Percentiles rank a stretch among this genome's conserved stretches.
phyloP scores from a whole-genome alignment of 2,888 invertebrate species.

The Harpalus rufipes region DNA sequence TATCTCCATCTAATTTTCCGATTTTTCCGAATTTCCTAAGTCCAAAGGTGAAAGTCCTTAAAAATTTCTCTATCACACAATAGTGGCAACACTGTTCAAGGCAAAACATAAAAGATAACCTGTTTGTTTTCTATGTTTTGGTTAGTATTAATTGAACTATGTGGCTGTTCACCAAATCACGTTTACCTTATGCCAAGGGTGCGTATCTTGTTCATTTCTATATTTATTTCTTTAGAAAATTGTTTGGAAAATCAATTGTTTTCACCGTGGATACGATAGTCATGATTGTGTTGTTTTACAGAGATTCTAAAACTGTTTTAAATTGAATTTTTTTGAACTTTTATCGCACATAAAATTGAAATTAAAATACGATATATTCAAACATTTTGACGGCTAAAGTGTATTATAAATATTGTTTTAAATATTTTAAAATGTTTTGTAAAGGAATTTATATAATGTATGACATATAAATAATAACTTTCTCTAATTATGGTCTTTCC shows the following conservation, averaged over 20 bases:
- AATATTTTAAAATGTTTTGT: too few species aligned
- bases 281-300: neutral
- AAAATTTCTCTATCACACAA: neutral
- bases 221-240: neutral
- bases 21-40: neutral
- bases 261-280: neutral
- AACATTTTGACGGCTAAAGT: too few species aligned
- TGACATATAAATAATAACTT: too few species aligned
- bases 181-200: slow-evolving; percentile 67
- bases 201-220: slow-evolving; percentile 49
- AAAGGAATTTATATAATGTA: too few species aligned
- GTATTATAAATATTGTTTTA: too few species aligned
- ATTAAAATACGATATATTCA: neutral
- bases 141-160: slow-evolving; percentile 50
- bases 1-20: neutral
- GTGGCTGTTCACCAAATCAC: slow-evolving; percentile 53
- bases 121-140: slow-evolving; percentile 38
- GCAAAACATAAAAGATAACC: slow-evolving; percentile 52
- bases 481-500: too few species aligned
- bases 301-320: slow-evolving; percentile 1
- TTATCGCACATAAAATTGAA: neutral
- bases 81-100: slow-evolving; percentile 57
- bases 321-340: neutral
- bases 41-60: slow-evolving; percentile 19
- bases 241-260: slow-evolving; percentile 1